These are phyloP conservation scores for Dipus sagitta DNA, from an alignment of 2,797 vertebrate genomes.

Conservation along the genomic window DNA sequence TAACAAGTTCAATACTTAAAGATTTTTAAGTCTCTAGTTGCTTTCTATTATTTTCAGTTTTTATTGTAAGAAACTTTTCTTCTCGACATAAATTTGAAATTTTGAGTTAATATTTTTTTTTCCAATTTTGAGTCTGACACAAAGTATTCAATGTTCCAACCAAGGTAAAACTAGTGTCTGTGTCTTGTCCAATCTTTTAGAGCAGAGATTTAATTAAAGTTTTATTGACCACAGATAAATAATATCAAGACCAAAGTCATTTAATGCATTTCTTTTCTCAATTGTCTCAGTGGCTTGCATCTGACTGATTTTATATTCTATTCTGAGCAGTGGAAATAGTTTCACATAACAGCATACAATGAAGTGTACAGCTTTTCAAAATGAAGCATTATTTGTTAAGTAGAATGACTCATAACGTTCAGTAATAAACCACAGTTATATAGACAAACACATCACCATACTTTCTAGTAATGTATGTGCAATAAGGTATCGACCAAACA, in stretches of 20 bases:
- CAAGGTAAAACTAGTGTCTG: not conserved
- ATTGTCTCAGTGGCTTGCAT: not conserved
- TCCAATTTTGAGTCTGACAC: not conserved
- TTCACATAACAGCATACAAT: not conserved
- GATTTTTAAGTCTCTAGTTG: not conserved
- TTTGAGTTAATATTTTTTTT: not conserved
- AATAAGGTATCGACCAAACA: not conserved
- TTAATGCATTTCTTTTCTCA: constrained; percentile 31
- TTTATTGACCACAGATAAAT: not conserved
- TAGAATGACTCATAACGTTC: not conserved
- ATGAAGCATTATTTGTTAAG: not conserved
- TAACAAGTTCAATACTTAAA: not conserved
- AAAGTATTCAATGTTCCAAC: not conserved
- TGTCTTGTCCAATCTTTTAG: constrained; percentile 25
- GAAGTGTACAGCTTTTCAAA: not conserved
- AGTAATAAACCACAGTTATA: not conserved
- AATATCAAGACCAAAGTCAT: not conserved
- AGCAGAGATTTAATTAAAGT: constrained; percentile 31
- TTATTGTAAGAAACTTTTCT: not conserved
- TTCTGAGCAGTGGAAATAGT: not conserved
- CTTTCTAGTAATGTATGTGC: not conserved
- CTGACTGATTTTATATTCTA: not conserved
- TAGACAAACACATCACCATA: not conserved
- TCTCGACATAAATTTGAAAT: not conserved
- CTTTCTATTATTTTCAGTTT: not conserved